Conservation (phyloP, 2,113 vertebrate genomes). For the Phrynocephalus versicolor region DNA sequence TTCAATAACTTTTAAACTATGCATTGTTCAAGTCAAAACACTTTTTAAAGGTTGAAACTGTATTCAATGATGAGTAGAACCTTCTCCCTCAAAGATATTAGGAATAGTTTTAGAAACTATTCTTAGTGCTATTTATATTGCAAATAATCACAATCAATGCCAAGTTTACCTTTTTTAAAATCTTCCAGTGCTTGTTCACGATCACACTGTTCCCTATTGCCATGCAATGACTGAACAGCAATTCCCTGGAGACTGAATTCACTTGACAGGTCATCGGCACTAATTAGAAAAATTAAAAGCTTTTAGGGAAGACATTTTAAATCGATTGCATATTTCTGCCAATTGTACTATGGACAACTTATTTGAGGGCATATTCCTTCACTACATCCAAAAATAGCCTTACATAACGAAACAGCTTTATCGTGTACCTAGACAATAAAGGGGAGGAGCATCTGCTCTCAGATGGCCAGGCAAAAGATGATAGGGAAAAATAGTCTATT, state of each 20-base stretch:
- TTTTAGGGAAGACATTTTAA: too few species aligned
- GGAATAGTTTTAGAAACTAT: neutral
- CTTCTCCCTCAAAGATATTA: neutral
- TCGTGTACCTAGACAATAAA: neutral
- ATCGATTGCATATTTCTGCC: too few species aligned
- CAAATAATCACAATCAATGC: neutral
- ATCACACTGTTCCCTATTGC: slow-evolving; percentile 90
- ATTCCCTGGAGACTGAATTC: slow-evolving; percentile 87
- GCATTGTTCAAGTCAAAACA: neutral
- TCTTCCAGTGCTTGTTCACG: slow-evolving; percentile 91
- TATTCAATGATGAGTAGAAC: neutral
- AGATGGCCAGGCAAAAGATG: neutral
- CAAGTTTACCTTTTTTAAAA: slow-evolving; percentile 84
- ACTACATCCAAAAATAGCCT: too few species aligned
- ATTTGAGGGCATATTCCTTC: neutral
- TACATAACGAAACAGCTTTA: neutral
- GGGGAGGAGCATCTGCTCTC: neutral
- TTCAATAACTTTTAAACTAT: neutral
- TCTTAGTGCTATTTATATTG: neutral
- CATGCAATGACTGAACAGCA: slow-evolving; percentile 92
- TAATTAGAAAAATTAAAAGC: slow-evolving; percentile 51
- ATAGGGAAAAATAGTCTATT: neutral
- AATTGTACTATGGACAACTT: too few species aligned
- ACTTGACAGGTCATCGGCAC: slow-evolving; percentile 91
- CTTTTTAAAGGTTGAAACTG: neutral